Base-by-base conservation (phyloP, 2,797 vertebrate genomes). In the Argyrosomus regius region DNA sequence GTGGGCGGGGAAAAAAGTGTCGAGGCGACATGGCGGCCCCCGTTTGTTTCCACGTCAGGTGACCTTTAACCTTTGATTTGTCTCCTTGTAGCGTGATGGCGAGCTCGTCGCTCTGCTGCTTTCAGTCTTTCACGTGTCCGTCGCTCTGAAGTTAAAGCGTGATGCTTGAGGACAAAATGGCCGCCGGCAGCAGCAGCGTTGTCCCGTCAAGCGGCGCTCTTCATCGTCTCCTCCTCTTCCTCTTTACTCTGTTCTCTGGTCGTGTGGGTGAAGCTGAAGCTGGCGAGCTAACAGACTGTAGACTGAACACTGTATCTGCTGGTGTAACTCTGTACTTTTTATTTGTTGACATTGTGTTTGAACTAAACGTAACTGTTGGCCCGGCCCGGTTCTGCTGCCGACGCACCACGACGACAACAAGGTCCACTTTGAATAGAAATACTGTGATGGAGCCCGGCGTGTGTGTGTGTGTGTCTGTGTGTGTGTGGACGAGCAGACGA, bases 291-390 rank as follows among this genome's bases (percentile, higher is more conserved):
- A 79, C 78, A 85, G 74, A 84, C 84, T 81, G 69, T 89, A 84
- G 84, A 85, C 83, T 87, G 71, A 89, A 89, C 83, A 83, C 92
- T 91, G 88, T 83, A 88, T 77, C 83, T 83, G 87, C 68, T 85
- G 85, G 83, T 84, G 81, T 88, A 86, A 84, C 81, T 77, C 58
- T 77, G 65, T 77, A 62, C 77, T 74, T 80, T 79, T 74, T 76
- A 73, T 81, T 83, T 72, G 69, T 87, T 57, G 72, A 75, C 78
- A 56, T 53, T 78, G 86, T 90, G 75, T 90, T 83, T 85, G 75
- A 88, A 83, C 86, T 82, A 76, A 87, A 76, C 26, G 18, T 18
- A 65, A 65, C 13, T 48, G 71, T 82, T 74, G 83, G 86, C 71
- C 70, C 80, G 7, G 76, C 63, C 82, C 66, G 80, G 83, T 68